Evolutionary conservation across 2,888 invertebrate species (phyloP), one percentile per base, ranked within the genome.

Genomic region (Hyposoter dolosus): DNA sequence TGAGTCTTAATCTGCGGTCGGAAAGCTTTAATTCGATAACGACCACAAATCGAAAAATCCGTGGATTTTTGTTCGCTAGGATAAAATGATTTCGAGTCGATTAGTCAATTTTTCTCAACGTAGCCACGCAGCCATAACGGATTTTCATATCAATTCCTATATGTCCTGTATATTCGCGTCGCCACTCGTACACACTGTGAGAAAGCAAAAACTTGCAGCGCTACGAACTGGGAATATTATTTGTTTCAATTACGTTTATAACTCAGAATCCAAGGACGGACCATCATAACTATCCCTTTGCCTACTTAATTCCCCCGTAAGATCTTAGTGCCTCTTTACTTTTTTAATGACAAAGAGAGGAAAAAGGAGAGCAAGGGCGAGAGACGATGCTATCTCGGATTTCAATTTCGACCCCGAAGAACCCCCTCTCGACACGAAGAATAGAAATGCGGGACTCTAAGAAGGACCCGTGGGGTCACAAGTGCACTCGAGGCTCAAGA

Each of bases 401-500:
- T 93, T 93, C 93, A 93, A 93, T 93, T 93, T 92, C 87, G 69
- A 84, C 88, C 80, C 76, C 85, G 76, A 87, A 87, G 85, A 88
- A 87, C 84, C 85, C 82, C 84, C 88, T 83, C 86, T 83, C 79
- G 83, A 88, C 83, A 80, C 87, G 85, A 86, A 90, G 92, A 92
- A 93, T 91, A 93, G 92, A 92, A 92, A 92, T 91, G 90, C 91
- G 91, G 92, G 90, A 90, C 90, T 85, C 75, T 68, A 75, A 90
- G 92, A 91, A 92, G 91, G 90, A 91, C 90, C 90, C 89, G 50
- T 75, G 65, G 84, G 75, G 65, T 80, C 90, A 92, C 90, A 90
- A 92, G 93, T 90, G 89, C 89, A 91, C 93, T 93, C 90, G 84
- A 91, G 86, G 82, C 88, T 93, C 90, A 92, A 93, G 93, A 90